Percentiles rank a stretch among this genome's conserved stretches.
These are phyloP conservation scores for Rhinatrema bivittatum DNA, from an alignment of 2,797 vertebrate species.

Conservation along the genomic window DNA sequence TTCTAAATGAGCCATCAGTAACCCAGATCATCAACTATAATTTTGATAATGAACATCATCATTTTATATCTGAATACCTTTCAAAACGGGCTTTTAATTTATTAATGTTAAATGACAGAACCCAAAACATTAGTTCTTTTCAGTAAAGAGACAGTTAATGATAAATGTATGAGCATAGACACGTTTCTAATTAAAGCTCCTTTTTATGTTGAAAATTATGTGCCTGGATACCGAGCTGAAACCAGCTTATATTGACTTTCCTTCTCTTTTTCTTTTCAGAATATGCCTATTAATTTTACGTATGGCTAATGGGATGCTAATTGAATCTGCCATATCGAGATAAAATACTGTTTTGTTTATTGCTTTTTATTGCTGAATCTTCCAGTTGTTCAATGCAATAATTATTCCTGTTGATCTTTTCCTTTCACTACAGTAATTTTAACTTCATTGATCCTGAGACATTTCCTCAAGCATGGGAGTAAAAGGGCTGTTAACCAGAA, in stretches of 20 bases:
- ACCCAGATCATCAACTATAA: constrained; percentile 51
- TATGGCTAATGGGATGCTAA: constrained; percentile 40
- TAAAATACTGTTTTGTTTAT: constrained; percentile 1
- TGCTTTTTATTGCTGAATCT: constrained; percentile 16
- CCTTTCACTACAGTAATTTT: no score
- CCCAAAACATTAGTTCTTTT: constrained; percentile 47
- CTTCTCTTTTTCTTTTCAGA: constrained; percentile 27
- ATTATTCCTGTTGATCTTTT: no score
- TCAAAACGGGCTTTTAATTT: constrained; percentile 58
- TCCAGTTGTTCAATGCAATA: no score
- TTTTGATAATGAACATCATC: constrained; percentile 48
- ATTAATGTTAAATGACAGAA: constrained; percentile 59
- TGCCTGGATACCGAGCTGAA: constrained; percentile 21
- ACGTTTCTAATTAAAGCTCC: constrained; percentile 42
- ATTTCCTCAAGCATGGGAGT: no score
- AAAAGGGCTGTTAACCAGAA: no score
- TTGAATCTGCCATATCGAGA: constrained; percentile 31
- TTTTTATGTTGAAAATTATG: constrained; percentile 22
- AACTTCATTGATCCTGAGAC: no score
- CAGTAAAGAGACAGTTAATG: constrained; percentile 49
- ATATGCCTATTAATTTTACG: constrained; percentile 30
- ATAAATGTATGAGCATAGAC: constrained; percentile 34
- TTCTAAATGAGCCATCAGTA: constrained; percentile 52
- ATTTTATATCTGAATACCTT: constrained; percentile 54
- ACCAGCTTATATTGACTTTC: constrained; percentile 28